Base-by-base conservation (phyloP, 2,888 invertebrate species). In the Drosophila imparisetae region DNA sequence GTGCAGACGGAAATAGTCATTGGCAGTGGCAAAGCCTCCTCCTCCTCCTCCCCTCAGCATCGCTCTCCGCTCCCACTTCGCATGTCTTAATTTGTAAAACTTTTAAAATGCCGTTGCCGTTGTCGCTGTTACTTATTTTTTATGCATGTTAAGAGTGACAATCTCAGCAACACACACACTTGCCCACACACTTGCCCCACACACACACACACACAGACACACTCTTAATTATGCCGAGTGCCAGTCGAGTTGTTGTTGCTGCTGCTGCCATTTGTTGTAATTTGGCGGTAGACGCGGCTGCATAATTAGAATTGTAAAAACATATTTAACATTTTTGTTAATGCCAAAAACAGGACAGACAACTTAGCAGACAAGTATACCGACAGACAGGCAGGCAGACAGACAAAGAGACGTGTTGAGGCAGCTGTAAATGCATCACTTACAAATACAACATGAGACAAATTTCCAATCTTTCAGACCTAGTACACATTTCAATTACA, bases 131-230 rank as follows among this genome's bases (percentile, higher is more conserved):
- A 61, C 88, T 90, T 83, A 81, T 90, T 91, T 86, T 91, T 90
- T 88, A 90, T 91, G 89, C 91, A 91, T 90, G 91, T 83, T 91
- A 89, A 90, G 87, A 83, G 81, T 72, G 67, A 87, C 85, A 80
- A 84, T 84, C 83, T 83, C 90, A 70, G 86, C 70, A 64, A 75
- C 75, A 78, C 75, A 57, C 65, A 67, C 58, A 50, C 45, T 45
- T 24, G 24, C 60, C 63, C 78, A 78, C 75, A 78, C 75, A 54
- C 65, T 66, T 30, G 30, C 30, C 59, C 49, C 45, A 58, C 50
- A 52, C 55, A 65, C 40, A 52, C 53, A 61, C 53, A 52, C 50
- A 74, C 52, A 69, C 38, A 61, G 48, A 50, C 48, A 63, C 74
- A 67, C 74, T 83, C 85, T 82, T 87, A 85, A 87, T 86, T 89